phyloP scores from a whole-genome alignment of 2,888 invertebrate species.

The Agrotis clavis region DNA sequence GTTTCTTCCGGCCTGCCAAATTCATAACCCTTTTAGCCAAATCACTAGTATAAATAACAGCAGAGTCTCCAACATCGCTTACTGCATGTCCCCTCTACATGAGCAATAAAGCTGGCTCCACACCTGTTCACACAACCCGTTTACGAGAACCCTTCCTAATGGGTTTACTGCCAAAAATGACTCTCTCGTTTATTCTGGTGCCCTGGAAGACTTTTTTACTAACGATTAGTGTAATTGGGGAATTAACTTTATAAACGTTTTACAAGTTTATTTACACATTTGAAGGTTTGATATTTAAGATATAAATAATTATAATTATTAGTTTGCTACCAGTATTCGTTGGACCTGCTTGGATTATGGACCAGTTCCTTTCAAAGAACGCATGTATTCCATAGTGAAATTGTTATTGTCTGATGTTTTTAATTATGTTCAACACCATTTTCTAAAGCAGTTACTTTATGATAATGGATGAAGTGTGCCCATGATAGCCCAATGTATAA shows the following conservation, averaged over 20 bases:
- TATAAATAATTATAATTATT: slow-evolving; percentile 8
- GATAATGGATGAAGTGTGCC: no score
- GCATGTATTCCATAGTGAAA: no score
- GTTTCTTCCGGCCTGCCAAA: slow-evolving; percentile 10
- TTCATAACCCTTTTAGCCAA: slow-evolving; percentile 51
- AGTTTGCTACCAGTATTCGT: not conserved
- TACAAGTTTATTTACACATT: slow-evolving; percentile 53
- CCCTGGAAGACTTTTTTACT: slow-evolving; percentile 69
- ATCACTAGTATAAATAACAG: slow-evolving; percentile 43
- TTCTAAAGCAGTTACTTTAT: not conserved
- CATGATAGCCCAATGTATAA: not conserved
- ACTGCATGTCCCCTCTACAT: slow-evolving; percentile 37
- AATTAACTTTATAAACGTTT: slow-evolving; percentile 56
- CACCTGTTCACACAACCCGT: slow-evolving; percentile 72
- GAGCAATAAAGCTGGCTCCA: slow-evolving; percentile 58
- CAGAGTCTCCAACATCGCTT: slow-evolving; percentile 33
- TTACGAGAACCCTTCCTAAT: slow-evolving; percentile 76
- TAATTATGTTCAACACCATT: not conserved
- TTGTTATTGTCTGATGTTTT: not conserved
- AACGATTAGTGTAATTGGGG: slow-evolving; percentile 59
- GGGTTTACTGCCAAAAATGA: slow-evolving; percentile 76
- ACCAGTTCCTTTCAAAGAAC: not conserved
- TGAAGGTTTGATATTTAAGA: slow-evolving; percentile 23
- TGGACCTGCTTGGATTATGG: not conserved
- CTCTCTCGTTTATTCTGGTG: slow-evolving; percentile 65